Evolutionary conservation across 2,113 vertebrate genomes (phyloP).

Genomic region (Emydura subglobosa): DNA sequence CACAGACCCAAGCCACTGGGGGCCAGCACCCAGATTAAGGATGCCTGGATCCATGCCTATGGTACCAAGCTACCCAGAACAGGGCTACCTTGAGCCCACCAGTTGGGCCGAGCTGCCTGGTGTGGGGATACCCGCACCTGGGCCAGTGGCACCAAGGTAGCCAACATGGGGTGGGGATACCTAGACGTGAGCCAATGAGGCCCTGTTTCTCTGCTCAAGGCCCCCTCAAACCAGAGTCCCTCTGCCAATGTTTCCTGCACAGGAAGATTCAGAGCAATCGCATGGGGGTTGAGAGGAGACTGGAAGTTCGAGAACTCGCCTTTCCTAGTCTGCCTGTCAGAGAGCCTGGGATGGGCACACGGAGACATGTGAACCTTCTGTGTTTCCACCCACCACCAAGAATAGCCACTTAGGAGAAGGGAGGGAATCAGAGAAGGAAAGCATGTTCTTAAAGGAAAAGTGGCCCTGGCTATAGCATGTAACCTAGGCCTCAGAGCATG

Average conservation of each 20-base stretch:
- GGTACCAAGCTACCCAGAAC: not conserved
- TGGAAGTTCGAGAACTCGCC: not conserved
- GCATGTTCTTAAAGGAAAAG: rapidly evolving
- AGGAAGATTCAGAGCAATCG: not conserved
- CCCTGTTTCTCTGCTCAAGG: not conserved
- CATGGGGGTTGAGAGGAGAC: not conserved
- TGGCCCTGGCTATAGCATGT: not conserved
- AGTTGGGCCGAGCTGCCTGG: not conserved
- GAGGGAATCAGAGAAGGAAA: not conserved
- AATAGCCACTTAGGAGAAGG: rapidly evolving
- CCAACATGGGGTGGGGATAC: not conserved
- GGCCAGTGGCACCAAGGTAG: not conserved
- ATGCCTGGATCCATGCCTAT: rapidly evolving
- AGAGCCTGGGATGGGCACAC: not conserved
- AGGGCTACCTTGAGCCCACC: no score
- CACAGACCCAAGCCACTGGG: rapidly evolving
- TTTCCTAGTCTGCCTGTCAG: not conserved
- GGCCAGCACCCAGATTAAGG: rapidly evolving
- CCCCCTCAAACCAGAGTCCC: not conserved
- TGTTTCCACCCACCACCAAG: rapidly evolving
- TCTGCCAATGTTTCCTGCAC: not conserved
- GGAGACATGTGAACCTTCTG: not conserved
- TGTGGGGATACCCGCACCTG: not conserved
- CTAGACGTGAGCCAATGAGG: not conserved
- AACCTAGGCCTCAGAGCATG: not conserved